These are phyloP conservation scores for Megaceryle torquata DNA, from an alignment of 2,113 vertebrate genomes.

Conservation along the genomic window DNA sequence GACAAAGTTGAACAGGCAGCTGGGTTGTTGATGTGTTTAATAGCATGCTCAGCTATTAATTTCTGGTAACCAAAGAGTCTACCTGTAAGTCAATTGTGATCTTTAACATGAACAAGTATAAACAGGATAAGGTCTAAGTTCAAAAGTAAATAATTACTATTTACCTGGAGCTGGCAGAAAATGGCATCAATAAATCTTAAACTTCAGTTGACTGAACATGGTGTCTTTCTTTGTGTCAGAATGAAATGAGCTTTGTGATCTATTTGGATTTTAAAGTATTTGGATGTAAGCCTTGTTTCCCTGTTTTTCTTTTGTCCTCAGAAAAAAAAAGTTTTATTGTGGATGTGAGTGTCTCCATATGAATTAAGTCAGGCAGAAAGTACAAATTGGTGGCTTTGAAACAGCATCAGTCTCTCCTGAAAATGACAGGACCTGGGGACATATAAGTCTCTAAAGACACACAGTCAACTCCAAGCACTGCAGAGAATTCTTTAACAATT, in stretches of 20 bases:
- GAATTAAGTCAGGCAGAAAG: conserved; percentile 1
- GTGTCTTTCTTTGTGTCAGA: neutral
- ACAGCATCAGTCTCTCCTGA: neutral
- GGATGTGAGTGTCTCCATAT: neutral
- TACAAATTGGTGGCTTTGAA: conserved; percentile 32
- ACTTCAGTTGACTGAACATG: neutral
- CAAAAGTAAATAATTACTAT: neutral
- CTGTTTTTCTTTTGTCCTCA: neutral
- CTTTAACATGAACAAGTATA: neutral
- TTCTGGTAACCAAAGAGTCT: neutral
- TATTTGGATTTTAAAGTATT: neutral
- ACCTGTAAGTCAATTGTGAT: neutral
- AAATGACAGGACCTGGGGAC: neutral
- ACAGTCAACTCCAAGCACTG: neutral
- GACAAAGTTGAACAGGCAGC: neutral
- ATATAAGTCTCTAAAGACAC: neutral
- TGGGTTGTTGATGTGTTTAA: neutral
- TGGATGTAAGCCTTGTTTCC: neutral
- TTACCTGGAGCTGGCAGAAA: neutral
- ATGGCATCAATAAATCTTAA: neutral
- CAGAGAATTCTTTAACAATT: neutral
- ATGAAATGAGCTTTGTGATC: neutral
- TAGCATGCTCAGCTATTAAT: neutral
- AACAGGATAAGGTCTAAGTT: neutral
- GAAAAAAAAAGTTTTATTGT: conserved; percentile 13